Conservation (phyloP, 2,113 vertebrate species). For the Myotis davidii region DNA sequence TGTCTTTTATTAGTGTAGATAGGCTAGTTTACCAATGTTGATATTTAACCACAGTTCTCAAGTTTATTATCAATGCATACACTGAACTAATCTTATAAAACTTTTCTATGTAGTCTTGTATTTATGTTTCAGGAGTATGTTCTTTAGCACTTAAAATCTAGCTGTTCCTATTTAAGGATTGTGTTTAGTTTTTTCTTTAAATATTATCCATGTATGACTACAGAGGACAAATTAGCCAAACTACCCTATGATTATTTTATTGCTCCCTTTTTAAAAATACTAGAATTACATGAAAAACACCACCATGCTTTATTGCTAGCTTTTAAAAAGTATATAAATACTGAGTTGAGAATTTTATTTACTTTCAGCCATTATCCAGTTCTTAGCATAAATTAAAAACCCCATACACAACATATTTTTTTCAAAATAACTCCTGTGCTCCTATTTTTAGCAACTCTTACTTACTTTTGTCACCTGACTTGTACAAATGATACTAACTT, state of each 20-base stretch:
- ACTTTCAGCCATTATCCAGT: background rate
- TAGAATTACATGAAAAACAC: background rate
- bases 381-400: constrained; percentile 39
- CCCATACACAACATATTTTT: background rate
- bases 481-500: background rate
- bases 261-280: background rate
- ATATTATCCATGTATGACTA: background rate
- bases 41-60: constrained; percentile 23
- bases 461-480: background rate
- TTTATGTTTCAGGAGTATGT: background rate
- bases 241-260: background rate
- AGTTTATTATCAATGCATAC: background rate
- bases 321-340: constrained; percentile 12
- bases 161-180: background rate
- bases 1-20: too few relatives aligned
- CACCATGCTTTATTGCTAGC: background rate
- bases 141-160: background rate
- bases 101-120: background rate
- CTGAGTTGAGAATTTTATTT: background rate
- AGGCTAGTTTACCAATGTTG: background rate
- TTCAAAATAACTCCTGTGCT: background rate
- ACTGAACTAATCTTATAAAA: background rate
- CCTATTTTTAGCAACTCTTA: background rate
- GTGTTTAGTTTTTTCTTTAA: constrained; percentile 9
- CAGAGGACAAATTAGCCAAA: background rate